Conservation (phyloP, 2,888 invertebrate genomes). For the Pseudeuparius sepicola region DNA sequence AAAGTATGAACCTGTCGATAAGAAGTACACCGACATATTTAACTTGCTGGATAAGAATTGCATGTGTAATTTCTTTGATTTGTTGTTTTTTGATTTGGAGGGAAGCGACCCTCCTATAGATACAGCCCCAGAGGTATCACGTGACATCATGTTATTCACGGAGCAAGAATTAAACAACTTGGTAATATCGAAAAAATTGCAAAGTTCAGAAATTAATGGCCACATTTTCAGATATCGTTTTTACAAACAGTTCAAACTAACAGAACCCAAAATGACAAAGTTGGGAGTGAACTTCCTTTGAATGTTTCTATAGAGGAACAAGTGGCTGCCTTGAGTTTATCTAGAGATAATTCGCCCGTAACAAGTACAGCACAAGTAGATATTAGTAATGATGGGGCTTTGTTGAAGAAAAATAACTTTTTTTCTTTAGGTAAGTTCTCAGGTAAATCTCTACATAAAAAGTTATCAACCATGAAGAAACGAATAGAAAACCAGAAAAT, state of each 20-base stretch:
- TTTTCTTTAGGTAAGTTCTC: constrained; percentile 27
- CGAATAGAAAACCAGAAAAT: no score
- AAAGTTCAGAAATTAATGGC: no score
- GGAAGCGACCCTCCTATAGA: constrained; percentile 40
- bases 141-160: constrained; percentile 58
- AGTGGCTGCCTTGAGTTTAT: constrained; percentile 26
- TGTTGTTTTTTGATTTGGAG: constrained; percentile 46
- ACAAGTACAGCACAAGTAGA: constrained; percentile 21
- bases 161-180: constrained; percentile 55
- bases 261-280: constrained; percentile 24
- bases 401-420: constrained; percentile 27
- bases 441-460: no score
- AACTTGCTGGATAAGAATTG: constrained; percentile 71
- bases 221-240: constrained; percentile 40
- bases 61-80: constrained; percentile 68
- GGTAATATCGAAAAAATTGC: no score
- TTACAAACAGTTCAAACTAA: constrained; percentile 39
- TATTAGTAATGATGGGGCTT: constrained; percentile 18
- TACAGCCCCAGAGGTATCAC: constrained; percentile 44
- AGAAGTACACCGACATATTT: constrained; percentile 19
- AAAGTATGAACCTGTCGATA: constrained; percentile 50
- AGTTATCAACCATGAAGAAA: no score
- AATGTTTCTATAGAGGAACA: constrained; percentile 28
- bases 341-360: constrained; percentile 29
- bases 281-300: constrained; percentile 22